Evolutionary conservation across 2,113 vertebrate species (phyloP).

Genomic region (Tringa solitaria): DNA sequence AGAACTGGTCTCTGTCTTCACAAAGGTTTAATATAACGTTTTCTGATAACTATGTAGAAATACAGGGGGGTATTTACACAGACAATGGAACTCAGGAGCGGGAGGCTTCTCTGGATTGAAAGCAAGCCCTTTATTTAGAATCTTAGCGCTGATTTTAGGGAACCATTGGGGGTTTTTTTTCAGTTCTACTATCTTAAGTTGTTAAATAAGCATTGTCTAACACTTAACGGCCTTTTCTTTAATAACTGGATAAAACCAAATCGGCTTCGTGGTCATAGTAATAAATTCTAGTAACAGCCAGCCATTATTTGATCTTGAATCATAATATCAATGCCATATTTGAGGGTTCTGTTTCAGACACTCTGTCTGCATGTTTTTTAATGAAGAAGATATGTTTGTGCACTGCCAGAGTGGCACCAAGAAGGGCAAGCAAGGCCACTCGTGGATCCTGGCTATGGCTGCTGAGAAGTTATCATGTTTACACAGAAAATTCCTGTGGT

Average conservation of each 20-base stretch:
- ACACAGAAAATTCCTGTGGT: not conserved
- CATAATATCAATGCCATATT: not conserved
- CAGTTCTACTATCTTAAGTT: not conserved
- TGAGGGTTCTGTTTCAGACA: not conserved
- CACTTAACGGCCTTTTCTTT: not conserved
- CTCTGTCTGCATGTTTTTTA: not conserved
- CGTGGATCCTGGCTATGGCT: not conserved
- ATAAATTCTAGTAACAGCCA: not conserved
- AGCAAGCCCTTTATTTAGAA: not conserved
- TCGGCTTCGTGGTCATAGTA: not conserved
- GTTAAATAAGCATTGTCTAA: not conserved
- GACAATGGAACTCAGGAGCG: fast-evolving
- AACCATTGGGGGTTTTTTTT: not conserved
- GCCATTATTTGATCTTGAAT: not conserved
- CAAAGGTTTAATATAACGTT: not conserved
- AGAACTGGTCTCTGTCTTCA: not conserved
- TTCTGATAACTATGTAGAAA: not conserved
- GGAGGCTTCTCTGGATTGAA: not conserved
- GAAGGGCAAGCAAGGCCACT: not conserved
- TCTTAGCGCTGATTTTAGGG: not conserved
- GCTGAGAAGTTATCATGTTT: not conserved
- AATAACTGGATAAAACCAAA: not conserved
- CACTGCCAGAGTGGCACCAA: not conserved
- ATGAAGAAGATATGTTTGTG: not conserved
- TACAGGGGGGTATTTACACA: not conserved